Conservation (phyloP, 2,797 vertebrate genomes). For the Pangasius djambal region DNA sequence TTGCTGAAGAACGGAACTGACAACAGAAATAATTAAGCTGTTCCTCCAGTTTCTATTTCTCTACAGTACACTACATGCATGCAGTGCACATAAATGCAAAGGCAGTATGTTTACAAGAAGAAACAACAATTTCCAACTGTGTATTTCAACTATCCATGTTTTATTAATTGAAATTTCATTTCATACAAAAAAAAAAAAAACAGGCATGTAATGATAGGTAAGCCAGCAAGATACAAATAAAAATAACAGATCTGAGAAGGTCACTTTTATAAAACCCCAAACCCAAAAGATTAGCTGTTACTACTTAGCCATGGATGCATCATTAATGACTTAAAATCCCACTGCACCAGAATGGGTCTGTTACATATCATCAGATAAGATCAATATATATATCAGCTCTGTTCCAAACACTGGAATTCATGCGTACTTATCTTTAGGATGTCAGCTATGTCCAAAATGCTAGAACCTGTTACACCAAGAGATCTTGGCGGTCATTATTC, state of each 20-base stretch:
- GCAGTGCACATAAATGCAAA: neutral
- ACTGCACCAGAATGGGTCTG: neutral
- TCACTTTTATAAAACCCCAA: slow-evolving; percentile 73
- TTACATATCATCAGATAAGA: neutral
- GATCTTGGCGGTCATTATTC: neutral
- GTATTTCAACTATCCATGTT: slow-evolving; percentile 49
- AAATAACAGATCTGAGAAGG: slow-evolving; percentile 75
- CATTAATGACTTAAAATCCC: neutral
- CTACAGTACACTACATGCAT: neutral
- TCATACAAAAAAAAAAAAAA: slow-evolving; percentile 60
- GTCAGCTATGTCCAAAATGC: neutral
- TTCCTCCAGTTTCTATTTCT: neutral
- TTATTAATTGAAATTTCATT: slow-evolving; percentile 73
- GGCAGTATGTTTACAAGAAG: slow-evolving; percentile 8
- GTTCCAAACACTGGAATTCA: neutral
- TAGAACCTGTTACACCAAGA: neutral
- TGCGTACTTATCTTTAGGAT: neutral
- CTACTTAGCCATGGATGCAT: slow-evolving; percentile 6
- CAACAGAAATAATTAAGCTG: neutral
- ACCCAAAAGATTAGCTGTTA: slow-evolving; percentile 45
- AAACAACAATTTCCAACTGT: neutral
- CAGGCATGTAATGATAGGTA: slow-evolving; percentile 80
- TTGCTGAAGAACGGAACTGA: neutral
- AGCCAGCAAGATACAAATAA: slow-evolving; percentile 75
- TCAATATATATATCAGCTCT: neutral